phyloP scores from a whole-genome alignment of 2,797 vertebrate species.

The Epinephelus awoara region DNA sequence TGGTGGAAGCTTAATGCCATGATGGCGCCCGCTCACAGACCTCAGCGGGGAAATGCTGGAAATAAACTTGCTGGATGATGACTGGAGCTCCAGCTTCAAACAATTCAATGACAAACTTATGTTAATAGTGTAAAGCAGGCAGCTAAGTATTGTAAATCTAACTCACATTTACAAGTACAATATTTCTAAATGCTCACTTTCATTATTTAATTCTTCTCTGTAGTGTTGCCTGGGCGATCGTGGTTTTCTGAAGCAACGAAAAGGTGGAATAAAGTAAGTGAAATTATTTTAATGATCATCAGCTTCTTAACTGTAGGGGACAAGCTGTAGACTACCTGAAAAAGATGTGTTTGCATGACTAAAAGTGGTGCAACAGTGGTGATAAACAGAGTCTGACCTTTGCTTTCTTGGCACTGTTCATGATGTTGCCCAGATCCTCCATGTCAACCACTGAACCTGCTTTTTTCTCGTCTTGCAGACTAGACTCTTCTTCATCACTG shows the following conservation, averaged over 20 bases:
- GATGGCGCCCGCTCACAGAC: background rate
- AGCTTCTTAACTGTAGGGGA: too few relatives aligned
- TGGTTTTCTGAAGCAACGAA: background rate
- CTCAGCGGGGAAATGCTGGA: constrained; percentile 14
- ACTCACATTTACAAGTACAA: background rate
- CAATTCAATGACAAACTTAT: background rate
- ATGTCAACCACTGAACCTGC: constrained; percentile 86
- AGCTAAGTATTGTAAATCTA: background rate
- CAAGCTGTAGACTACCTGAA: background rate
- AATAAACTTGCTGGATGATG: constrained; percentile 36
- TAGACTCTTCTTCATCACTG: constrained; percentile 89
- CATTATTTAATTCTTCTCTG: background rate
- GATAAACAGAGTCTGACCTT: constrained; percentile 86
- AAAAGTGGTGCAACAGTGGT: background rate
- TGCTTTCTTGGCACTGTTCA: constrained; percentile 86
- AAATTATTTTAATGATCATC: background rate
- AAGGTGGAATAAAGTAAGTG: background rate
- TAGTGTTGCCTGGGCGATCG: background rate
- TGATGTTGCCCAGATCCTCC: constrained; percentile 91
- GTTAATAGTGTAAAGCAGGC: background rate
- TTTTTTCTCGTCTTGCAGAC: constrained; percentile 63
- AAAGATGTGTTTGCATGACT: background rate
- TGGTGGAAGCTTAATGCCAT: constrained; percentile 24
- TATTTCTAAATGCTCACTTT: background rate
- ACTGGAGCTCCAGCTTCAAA: background rate